A percentile compares a stretch with the other conserved stretches of the same genome.
phyloP scores from a whole-genome alignment of 2,113 vertebrate species.

The Plecotus auritus region DNA sequence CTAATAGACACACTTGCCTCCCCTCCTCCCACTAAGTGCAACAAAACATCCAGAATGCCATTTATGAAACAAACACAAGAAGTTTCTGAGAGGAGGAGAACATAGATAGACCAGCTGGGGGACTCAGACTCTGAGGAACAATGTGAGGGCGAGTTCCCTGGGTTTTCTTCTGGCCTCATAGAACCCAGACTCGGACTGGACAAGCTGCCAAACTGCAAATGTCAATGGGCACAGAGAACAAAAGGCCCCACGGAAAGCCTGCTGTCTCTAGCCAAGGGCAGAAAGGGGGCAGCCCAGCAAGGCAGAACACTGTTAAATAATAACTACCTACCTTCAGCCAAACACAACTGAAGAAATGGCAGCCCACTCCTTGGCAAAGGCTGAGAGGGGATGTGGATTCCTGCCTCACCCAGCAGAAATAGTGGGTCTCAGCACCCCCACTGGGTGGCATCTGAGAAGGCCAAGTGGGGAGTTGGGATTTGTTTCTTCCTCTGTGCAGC shows the following conservation, averaged over 20 bases:
- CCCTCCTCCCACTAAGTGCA: not conserved
- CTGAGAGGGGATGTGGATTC: not conserved
- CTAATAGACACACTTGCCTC: not conserved
- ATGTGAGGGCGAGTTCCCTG: not conserved
- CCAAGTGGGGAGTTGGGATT: not conserved
- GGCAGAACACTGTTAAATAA: not conserved
- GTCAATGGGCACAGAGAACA: not conserved
- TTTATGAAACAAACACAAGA: not conserved
- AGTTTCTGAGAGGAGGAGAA: not conserved
- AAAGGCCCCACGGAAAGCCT: not conserved
- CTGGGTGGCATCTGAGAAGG: not conserved
- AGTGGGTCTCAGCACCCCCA: not conserved
- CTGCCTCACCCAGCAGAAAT: not conserved
- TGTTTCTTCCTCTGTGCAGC: not conserved
- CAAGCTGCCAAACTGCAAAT: not conserved
- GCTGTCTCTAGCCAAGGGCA: not conserved
- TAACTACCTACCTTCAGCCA: not conserved
- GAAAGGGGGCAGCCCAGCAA: not conserved
- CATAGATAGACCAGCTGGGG: not conserved
- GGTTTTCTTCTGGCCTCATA: not conserved
- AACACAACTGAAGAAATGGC: not conserved
- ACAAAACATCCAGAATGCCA: not conserved
- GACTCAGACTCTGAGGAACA: not conserved
- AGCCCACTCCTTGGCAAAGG: not conserved
- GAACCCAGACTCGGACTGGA: not conserved